Evolutionary conservation across 2,797 vertebrate species (phyloP).

Genomic region (Halcyon chelicuti): DNA sequence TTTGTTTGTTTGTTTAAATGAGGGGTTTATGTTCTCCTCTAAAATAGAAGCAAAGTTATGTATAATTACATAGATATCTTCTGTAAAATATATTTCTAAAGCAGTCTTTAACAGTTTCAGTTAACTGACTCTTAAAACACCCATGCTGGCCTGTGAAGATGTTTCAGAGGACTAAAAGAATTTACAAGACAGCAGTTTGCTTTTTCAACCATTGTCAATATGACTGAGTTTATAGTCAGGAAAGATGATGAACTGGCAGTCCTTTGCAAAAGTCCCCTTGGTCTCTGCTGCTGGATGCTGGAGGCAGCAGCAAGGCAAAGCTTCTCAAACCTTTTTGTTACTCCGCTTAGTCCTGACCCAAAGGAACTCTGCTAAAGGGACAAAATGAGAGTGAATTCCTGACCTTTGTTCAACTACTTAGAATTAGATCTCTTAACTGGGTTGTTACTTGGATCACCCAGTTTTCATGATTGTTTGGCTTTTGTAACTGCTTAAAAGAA

Average conservation of each 20-base stretch:
- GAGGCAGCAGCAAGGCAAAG: not conserved
- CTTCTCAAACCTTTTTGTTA: rapidly evolving
- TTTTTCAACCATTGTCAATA: not conserved
- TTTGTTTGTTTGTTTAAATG: not conserved
- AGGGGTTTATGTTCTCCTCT: not conserved
- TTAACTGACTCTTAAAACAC: not conserved
- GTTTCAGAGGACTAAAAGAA: not conserved
- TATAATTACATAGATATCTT: not conserved
- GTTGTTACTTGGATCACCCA: not conserved
- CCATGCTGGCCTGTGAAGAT: not conserved
- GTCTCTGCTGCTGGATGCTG: not conserved
- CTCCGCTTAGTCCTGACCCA: not conserved
- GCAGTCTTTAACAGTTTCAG: not conserved
- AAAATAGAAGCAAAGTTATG: not conserved
- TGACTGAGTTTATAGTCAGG: not conserved
- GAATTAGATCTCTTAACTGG: not conserved
- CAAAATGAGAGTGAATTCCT: not conserved
- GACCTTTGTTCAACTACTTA: not conserved
- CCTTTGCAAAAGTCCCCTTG: not conserved
- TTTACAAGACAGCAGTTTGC: not conserved
- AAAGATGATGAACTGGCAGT: not conserved
- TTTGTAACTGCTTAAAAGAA: not conserved
- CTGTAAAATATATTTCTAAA: not conserved
- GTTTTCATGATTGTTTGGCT: not conserved
- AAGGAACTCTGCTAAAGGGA: not conserved